Conservation (phyloP, 1,140 invertebrate genomes). For the Drosophila tropicalis region DNA sequence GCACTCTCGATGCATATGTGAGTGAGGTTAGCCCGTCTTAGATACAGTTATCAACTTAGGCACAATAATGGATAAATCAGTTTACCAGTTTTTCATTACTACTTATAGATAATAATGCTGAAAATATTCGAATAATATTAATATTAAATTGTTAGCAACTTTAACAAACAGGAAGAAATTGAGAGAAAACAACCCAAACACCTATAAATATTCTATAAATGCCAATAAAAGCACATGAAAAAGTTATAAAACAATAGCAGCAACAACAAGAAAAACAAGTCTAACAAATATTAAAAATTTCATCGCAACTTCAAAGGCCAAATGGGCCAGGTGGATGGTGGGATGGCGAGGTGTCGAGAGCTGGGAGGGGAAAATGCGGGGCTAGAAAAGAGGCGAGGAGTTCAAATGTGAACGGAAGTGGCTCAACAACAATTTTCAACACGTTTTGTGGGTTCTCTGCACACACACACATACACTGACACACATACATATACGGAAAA, state of each 20-base stretch:
- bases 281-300: slow-evolving; percentile 58
- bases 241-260: slow-evolving; percentile 47
- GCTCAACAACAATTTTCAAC: slow-evolving; percentile 80
- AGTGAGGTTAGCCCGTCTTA: not conserved
- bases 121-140: not conserved
- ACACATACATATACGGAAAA: slow-evolving; percentile 54
- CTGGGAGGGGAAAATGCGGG: not conserved
- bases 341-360: not conserved
- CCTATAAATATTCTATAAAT: slow-evolving; percentile 71
- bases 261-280: slow-evolving; percentile 19
- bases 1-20: not conserved
- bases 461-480: slow-evolving; percentile 20
- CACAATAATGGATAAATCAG: no score
- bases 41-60: not conserved
- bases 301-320: slow-evolving; percentile 54
- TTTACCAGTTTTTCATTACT: no score
- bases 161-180: slow-evolving; percentile 10
- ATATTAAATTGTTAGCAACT: slow-evolving; percentile 21
- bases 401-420: slow-evolving; percentile 58
- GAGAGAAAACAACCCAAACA: slow-evolving; percentile 9
- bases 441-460: slow-evolving; percentile 58
- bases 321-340: not conserved
- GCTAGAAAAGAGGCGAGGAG: slow-evolving; percentile 7
- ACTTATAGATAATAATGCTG: no score
- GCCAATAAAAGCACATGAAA: slow-evolving; percentile 61